Evolutionary conservation across 53 echinoderm and acorn worm genomes (phyloP), one percentile per base, ranked within the genome.

Genomic region (Temnopleurus reevesii): DNA sequence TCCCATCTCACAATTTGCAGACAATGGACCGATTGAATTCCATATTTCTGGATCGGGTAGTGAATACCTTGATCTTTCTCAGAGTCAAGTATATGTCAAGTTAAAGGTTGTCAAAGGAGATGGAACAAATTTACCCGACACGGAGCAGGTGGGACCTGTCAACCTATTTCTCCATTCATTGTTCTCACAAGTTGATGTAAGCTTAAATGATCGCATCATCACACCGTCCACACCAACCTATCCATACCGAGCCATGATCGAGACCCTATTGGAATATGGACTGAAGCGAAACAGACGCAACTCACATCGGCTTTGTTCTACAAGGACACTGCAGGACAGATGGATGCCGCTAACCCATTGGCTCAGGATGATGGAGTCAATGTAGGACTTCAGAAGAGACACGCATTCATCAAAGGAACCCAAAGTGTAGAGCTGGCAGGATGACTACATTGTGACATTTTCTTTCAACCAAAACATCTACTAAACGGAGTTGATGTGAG

Each of bases 151-250:
- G n/a, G 94, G 59, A 25, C 92, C 95, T 7, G 88, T 81, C 19
- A 92, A 95, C 33, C 77, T 91, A 24, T 89, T 93, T 55, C 56
- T 93, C 4, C 93, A 95, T 7, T 93, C 93, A 8, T 44, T 95
- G 21, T 93, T 93, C 54, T 55, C 58, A 43, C 92, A 95, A 76
- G 88, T 95, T 33, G 95, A 95, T 49, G 90, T 93, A 12, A 83
- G 93, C 10, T 60, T 93, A 0, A 95, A 92, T 64, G 92, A 89
- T 10, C 53, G 91, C 4, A 33, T 95, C 21, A 83, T 95, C 27
- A 76, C 93, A 27, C 86, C 92, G 1, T 90, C 84, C 21, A 92
- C 86, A 8, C 85, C 89, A 19, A 93, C 93, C 0, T 95, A 93
- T 38, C 90, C 90, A 12, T 93, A 95, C 55, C 66, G 92, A 0